These are phyloP conservation scores for Yponomeuta malinellus DNA, from an alignment of 2,888 invertebrate genomes.

Conservation along the genomic window DNA sequence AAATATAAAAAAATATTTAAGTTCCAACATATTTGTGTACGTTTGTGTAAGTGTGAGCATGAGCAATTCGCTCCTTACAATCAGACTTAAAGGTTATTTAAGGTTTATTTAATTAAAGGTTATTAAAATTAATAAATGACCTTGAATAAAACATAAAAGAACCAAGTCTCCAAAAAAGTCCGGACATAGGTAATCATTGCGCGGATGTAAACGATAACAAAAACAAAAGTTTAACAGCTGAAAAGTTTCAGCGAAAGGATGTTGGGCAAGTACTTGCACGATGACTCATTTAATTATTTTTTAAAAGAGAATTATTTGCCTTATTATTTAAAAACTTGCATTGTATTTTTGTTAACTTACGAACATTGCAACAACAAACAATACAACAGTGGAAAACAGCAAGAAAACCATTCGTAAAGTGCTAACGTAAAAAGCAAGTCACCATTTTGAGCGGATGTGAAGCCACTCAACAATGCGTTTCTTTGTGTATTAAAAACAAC, in stretches of 20 bases:
- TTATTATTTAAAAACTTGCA: neutral
- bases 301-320: neutral
- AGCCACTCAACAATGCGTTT: conserved; percentile 66
- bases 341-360: neutral
- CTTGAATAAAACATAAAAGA: neutral
- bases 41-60: neutral
- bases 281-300: conserved; percentile 8
- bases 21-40: neutral
- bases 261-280: neutral
- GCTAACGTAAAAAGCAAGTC: conserved; percentile 65
- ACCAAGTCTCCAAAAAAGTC: neutral
- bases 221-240: conserved; percentile 2
- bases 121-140: neutral
- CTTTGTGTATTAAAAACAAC: conserved; percentile 33
- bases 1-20: neutral
- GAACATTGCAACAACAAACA: neutral
- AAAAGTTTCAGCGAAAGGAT: conserved; percentile 9
- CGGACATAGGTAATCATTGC: neutral
- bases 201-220: neutral
- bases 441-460: conserved; percentile 81
- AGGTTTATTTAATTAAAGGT: neutral
- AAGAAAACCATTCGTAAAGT: conserved; percentile 8
- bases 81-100: too few species aligned
- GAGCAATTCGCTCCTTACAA: too few species aligned
- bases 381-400: conserved; percentile 11